Evolutionary conservation across 2,113 vertebrate species (phyloP).

Genomic region (Thalassoma bifasciatum): DNA sequence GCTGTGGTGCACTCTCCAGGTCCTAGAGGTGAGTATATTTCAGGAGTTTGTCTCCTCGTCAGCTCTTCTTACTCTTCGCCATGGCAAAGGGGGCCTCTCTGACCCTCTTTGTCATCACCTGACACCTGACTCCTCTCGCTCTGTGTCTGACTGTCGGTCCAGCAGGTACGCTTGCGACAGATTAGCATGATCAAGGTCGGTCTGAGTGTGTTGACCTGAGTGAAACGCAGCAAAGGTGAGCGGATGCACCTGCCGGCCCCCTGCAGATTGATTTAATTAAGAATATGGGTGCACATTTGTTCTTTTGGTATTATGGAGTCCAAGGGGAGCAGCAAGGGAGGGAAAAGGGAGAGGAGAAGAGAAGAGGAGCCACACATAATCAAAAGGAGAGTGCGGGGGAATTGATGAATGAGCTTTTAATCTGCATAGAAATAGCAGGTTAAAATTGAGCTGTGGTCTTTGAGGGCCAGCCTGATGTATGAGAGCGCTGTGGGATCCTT

Average conservation of each 20-base stretch:
- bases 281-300: conserved; percentile 55
- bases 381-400: conserved; percentile 58
- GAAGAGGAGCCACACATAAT: conserved; percentile 48
- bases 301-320: conserved; percentile 41
- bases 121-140: conserved; percentile 61
- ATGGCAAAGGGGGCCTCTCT: conserved; percentile 40
- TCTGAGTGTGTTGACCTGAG: conserved; percentile 54
- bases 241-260: conserved; percentile 65
- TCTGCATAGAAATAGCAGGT: conserved; percentile 75
- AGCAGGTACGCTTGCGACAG: conserved; percentile 66
- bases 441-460: conserved; percentile 72
- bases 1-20: conserved; percentile 1
- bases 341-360: background rate
- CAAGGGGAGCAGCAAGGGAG: conserved; percentile 11
- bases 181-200: conserved; percentile 79
- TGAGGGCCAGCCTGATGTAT: conserved; percentile 66
- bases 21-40: conserved; percentile 42
- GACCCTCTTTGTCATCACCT: conserved; percentile 62
- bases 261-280: conserved; percentile 77
- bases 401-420: conserved; percentile 81
- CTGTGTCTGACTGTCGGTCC: conserved; percentile 50
- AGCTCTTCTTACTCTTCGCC: conserved; percentile 38
- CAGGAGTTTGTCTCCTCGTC: conserved; percentile 45
- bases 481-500: conserved; percentile 59
- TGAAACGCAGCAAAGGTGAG: conserved; percentile 65